phyloP scores from a whole-genome alignment of 2,797 vertebrate genomes.

The Tadarida brasiliensis region DNA sequence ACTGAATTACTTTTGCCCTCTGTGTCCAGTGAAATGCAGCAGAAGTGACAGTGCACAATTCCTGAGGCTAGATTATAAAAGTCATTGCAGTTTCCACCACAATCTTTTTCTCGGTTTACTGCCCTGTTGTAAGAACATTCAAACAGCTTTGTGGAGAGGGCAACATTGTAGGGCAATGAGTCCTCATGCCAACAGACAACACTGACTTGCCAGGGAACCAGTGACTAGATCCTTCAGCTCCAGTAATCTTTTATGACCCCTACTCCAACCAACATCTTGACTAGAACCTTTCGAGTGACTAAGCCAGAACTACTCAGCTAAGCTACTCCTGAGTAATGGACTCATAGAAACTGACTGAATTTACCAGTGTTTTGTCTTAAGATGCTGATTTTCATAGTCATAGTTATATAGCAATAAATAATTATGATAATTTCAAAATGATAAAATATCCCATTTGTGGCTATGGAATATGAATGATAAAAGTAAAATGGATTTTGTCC shows the following conservation, averaged over 20 bases:
- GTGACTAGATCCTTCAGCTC: not conserved
- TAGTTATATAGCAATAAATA: not conserved
- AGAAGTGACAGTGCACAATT: not conserved
- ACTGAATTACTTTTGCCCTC: not conserved
- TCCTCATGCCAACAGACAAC: not conserved
- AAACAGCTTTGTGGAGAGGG: not conserved
- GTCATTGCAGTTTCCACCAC: not conserved
- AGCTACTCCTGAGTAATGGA: not conserved
- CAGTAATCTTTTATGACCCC: not conserved
- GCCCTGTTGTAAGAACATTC: not conserved
- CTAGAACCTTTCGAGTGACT: not conserved
- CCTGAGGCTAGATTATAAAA: not conserved
- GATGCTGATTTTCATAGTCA: not conserved
- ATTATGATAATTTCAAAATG: not conserved
- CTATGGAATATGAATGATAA: not conserved
- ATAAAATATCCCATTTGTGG: not conserved
- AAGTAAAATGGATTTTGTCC: not conserved
- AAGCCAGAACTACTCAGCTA: not conserved
- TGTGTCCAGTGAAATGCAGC: not conserved
- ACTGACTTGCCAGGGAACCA: not conserved
- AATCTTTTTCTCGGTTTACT: not conserved
- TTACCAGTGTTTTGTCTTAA: not conserved
- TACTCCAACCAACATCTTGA: not conserved
- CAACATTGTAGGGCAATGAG: not conserved
- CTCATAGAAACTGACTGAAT: not conserved